Evolutionary conservation across 1,140 invertebrate genomes (phyloP), one percentile per base, ranked within the genome.

Genomic region (Plutomurus gul): DNA sequence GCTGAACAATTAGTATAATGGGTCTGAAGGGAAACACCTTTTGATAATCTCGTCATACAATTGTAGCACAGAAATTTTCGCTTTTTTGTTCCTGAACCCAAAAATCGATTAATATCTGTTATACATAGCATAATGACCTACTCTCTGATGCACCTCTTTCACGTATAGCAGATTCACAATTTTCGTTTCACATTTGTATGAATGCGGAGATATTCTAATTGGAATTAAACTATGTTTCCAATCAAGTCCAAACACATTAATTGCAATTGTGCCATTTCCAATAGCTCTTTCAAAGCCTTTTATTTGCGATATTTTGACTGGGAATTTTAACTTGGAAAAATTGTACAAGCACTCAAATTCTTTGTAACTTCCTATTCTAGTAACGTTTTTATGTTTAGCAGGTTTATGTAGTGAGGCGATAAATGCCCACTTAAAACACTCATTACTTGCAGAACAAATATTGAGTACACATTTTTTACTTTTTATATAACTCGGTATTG

Each of bases 61-160:
- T 77, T 77, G 37, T 77, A 77, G 22, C 76, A 77, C 5, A 77
- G 16, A 2, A 4, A 10, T 22, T 51, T 51, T 22, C 20, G 22
- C 20, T 22, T 22, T 51, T 22, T 51, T 4, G 10, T 11, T 11
- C 27, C 20, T 6, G 4, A 1, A 8, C 47, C 47, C 27, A 51
- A 51, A 8, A 51, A 22, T 6, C 20, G n/a, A 6, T 25, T 25
- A 22, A 51, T 25, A 25, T 51, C 20, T 25, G 47, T 51, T 3
- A 51, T 51, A 6, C n/a, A 22, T 22, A 1, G 13, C 4, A 51
- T 51, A 51, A 25, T 51, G 47, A 1, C 47, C 47, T 22, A 25
- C 47, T 1, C 13, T 22, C 1, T 51, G 47, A 1, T 51, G 20
- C 7, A 22, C 1, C 4, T 51, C 20, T 51, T 25, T 22, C 3